These are phyloP conservation scores for Branchipolynoe longqiensis DNA, from an alignment of 2,888 invertebrate species.

Conservation along the genomic window DNA sequence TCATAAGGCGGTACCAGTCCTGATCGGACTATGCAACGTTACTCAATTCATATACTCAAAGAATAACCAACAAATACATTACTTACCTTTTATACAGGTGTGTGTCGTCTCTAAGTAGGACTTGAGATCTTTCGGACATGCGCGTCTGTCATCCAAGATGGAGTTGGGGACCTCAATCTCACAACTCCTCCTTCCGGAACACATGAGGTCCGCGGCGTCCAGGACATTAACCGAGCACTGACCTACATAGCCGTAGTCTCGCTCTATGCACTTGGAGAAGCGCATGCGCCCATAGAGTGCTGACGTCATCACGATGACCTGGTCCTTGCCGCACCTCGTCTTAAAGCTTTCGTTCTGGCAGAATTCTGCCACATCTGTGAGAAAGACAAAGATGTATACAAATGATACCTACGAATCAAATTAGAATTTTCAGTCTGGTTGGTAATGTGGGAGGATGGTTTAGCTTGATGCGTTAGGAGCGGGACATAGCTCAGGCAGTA, in stretches of 20 bases:
- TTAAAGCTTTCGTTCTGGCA: conserved; percentile 56
- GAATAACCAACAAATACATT: no score
- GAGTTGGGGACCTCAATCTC: conserved; percentile 58
- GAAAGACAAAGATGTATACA: neutral
- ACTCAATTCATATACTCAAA: no score
- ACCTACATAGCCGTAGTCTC: conserved; percentile 57
- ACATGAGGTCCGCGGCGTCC: conserved; percentile 55
- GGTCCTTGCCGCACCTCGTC: conserved; percentile 41
- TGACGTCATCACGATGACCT: conserved; percentile 47
- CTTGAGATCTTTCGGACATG: conserved; percentile 64
- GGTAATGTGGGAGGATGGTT: no score
- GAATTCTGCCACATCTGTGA: conserved; percentile 40
- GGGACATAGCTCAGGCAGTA: no score
- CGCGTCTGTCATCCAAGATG: conserved; percentile 41
- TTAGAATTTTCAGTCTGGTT: no score
- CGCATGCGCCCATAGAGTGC: conserved; percentile 56
- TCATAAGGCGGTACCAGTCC: no score
- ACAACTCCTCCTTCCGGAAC: conserved; percentile 59
- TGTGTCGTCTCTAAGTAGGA: conserved; percentile 57
- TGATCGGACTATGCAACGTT: no score
- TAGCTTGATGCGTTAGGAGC: no score
- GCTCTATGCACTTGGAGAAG: conserved; percentile 56
- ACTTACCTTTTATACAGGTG: conserved; percentile 59
- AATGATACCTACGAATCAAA: no score
- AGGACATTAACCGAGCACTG: conserved; percentile 58